Percentiles rank a stretch among this genome's conserved stretches.
Conservation (phyloP, 2,113 vertebrate genomes). For the Pelecanus crispus region DNA sequence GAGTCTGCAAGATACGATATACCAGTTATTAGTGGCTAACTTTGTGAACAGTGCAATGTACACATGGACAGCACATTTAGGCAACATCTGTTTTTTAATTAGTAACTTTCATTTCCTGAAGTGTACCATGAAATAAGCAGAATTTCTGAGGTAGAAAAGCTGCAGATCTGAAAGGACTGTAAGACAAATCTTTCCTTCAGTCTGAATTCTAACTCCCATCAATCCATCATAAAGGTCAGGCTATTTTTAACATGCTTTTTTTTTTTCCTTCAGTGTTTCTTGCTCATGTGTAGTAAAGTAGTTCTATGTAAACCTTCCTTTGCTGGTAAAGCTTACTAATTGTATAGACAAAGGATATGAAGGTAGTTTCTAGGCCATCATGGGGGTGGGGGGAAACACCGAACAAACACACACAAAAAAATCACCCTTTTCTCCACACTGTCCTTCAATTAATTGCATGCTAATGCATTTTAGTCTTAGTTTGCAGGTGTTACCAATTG, state of each 20-base stretch:
- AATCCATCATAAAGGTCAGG: not conserved
- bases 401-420: no score
- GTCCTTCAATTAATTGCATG: not conserved
- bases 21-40: not conserved
- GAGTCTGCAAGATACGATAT: not conserved
- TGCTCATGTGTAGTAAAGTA: not conserved
- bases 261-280: not conserved
- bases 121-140: not conserved
- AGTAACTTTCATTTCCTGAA: not conserved
- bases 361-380: not conserved
- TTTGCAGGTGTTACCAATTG: not conserved
- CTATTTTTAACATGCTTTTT: not conserved
- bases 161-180: not conserved
- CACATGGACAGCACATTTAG: not conserved
- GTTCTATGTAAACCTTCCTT: not conserved
- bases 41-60: not conserved
- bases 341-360: not conserved
- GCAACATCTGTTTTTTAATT: not conserved
- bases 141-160: not conserved
- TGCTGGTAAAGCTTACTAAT: not conserved
- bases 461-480: not conserved
- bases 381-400: no score
- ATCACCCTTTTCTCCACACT: not conserved
- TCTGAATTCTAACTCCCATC: not conserved
- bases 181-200: not conserved